A percentile compares a stretch with the other conserved stretches of the same genome.
These are phyloP conservation scores for Mustela nigripes DNA, from an alignment of 2,113 vertebrate genomes.

Conservation along the genomic window DNA sequence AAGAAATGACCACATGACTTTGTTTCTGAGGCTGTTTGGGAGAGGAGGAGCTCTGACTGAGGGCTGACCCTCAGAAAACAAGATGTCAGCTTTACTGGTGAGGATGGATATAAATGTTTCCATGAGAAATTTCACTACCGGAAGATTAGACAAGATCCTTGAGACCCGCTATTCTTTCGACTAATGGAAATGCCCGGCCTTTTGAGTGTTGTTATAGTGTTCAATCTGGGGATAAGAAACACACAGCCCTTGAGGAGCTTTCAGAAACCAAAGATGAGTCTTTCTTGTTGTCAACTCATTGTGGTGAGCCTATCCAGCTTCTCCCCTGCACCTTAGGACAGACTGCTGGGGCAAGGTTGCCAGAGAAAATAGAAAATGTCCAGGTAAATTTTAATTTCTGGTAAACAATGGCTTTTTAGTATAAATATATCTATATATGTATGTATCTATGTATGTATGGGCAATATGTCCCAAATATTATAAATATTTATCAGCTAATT, in stretches of 20 bases:
- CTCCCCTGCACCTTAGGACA: neutral
- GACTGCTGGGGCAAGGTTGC: neutral
- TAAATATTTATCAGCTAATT: neutral
- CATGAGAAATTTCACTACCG: conserved; percentile 81
- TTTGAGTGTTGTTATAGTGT: conserved; percentile 38
- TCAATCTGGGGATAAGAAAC: conserved; percentile 24
- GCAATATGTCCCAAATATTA: neutral
- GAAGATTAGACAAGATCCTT: conserved; percentile 77
- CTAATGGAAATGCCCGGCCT: conserved; percentile 88
- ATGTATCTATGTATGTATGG: no score
- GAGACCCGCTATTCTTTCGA: conserved; percentile 85
- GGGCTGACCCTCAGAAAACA: conserved; percentile 56
- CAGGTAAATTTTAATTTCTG: neutral
- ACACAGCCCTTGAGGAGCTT: neutral
- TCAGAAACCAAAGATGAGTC: conserved; percentile 9
- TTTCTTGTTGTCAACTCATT: neutral
- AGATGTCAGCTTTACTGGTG: conserved; percentile 67
- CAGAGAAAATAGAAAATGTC: neutral
- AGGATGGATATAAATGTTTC: conserved; percentile 86
- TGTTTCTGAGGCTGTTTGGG: neutral
- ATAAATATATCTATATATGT: neutral
- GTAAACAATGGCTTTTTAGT: neutral
- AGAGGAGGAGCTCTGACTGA: neutral
- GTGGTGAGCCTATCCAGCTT: neutral
- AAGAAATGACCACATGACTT: neutral